These are phyloP conservation scores for Anoplophora glabripennis DNA, from an alignment of 1,140 invertebrate species.

Conservation along the genomic window DNA sequence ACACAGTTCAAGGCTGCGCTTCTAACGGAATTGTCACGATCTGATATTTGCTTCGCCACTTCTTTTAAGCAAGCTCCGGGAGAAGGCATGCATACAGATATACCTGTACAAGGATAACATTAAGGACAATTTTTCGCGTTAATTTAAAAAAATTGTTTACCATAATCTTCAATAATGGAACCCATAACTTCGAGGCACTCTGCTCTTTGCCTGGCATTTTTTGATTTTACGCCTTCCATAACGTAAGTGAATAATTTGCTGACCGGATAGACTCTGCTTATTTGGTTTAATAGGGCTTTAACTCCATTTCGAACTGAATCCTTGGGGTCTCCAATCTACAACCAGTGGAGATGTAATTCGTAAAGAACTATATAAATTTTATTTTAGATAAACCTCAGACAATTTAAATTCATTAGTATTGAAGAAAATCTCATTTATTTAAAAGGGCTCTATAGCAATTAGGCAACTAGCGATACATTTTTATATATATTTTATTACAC, in stretches of 20 bases:
- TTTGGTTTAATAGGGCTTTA: slow-evolving; percentile 78
- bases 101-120: slow-evolving; percentile 17
- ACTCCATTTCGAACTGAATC: slow-evolving; percentile 89
- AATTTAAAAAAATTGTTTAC: slow-evolving; percentile 51
- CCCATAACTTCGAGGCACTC: slow-evolving; percentile 93
- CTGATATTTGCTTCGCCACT: slow-evolving; percentile 91
- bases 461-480: no score
- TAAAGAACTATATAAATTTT: no score
- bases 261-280: slow-evolving; percentile 82
- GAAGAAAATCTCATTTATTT: no score
- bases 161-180: slow-evolving; percentile 81
- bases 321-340: slow-evolving; percentile 91
- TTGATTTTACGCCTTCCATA: slow-evolving; percentile 94
- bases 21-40: slow-evolving; percentile 93
- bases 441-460: no score
- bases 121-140: no score
- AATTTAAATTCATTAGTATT: no score
- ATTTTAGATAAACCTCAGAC: no score
- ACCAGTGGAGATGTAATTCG: no score
- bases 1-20: slow-evolving; percentile 94
- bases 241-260: slow-evolving; percentile 85
- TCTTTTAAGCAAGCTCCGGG: slow-evolving; percentile 81
- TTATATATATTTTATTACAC: no score
- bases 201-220: slow-evolving; percentile 92
- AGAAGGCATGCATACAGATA: slow-evolving; percentile 74